Conservation (phyloP, 2,113 vertebrate species). For the Leucoraja erinaceus region DNA sequence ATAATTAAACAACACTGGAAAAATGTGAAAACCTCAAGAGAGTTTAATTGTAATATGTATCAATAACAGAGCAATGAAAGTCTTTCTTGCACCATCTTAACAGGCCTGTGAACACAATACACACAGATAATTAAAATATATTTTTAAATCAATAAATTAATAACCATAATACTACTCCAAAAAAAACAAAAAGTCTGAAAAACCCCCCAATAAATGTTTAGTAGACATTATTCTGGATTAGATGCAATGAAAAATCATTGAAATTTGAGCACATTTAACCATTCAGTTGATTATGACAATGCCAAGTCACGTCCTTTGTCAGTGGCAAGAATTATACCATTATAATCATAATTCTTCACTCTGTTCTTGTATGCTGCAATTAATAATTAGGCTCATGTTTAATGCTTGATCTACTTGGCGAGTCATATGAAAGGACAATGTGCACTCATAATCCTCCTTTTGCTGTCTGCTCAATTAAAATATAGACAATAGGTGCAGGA, state of each 20-base stretch:
- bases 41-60: too few species aligned
- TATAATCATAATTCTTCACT: background rate
- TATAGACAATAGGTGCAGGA: background rate
- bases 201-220: background rate
- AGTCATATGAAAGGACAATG: background rate
- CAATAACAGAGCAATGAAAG: too few species aligned
- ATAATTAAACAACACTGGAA: slow-evolving; percentile 11
- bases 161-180: too few species aligned
- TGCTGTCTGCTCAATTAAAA: background rate
- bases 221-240: background rate
- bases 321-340: too few species aligned
- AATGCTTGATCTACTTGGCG: background rate
- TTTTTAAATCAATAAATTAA: too few species aligned
- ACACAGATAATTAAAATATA: too few species aligned
- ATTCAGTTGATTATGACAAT: background rate
- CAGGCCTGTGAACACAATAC: too few species aligned
- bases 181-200: background rate
- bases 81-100: too few species aligned
- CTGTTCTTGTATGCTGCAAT: background rate
- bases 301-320: background rate
- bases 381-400: background rate
- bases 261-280: background rate
- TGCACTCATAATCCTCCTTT: background rate
- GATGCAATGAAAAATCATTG: background rate
- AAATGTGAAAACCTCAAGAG: background rate